Base-by-base conservation (phyloP, 1,140 invertebrate species). In the Magallana angulata region DNA sequence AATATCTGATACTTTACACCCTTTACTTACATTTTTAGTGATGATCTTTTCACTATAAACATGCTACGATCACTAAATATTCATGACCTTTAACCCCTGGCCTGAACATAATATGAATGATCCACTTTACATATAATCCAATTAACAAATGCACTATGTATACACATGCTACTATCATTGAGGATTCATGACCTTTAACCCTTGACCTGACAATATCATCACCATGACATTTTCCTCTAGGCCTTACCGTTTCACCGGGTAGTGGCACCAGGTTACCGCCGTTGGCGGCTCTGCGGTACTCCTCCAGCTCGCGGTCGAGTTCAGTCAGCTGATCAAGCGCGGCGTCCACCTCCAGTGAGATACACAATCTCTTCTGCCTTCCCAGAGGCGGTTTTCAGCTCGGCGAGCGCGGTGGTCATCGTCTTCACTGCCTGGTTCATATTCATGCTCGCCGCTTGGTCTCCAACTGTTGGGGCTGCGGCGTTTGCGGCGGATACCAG, bases 321-420 rank as follows among this genome's bases (percentile, higher is more conserved):
- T 96, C 96, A 4, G 96, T 95, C 57, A 99, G 97, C 24, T 98
- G 94, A 83, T 98, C 97, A 24, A 97, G 95, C 0, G 98, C 98
- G 0, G 97, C 94, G 48, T 95, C 95, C 1, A 96, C 91, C 92
- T 98, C 98, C 88, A 98, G 95, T n/a, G 97, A 97, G 89, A 97
- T 97, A 93, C 98, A 98, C 1, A 97, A 97, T 97, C 92, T 98
- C 97, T 90, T 97, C 97, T 0, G 98, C 97, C 90, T 98, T 97
- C 82, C 96, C 96, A 0, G 98, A 96, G 8, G 98, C 97, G 36
- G 97, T 96, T 92, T 97, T 96, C 3, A 99, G 95, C 89, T 98
- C 98, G 1, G 97, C 96, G 9, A 98, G 95, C 86, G 97, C 97
- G 12, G 96, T 95, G 3, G 97, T 96, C 86, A 98, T 95, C 86